Percentiles rank a stretch among this genome's conserved stretches.
These are phyloP conservation scores for Micronycteris hirsuta DNA, from an alignment of 2,113 vertebrate genomes.

Conservation along the genomic window DNA sequence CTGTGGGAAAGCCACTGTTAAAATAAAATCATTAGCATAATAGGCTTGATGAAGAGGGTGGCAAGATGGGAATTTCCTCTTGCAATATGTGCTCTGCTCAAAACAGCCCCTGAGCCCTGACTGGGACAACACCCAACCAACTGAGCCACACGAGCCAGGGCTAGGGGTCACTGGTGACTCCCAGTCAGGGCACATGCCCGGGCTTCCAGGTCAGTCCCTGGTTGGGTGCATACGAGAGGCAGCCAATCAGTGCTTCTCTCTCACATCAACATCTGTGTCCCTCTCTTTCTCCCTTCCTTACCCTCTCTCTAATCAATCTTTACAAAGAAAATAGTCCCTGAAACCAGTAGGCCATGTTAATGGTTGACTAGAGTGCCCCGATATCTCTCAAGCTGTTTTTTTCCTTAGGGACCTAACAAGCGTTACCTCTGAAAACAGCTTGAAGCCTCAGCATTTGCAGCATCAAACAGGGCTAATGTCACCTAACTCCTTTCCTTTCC, in stretches of 20 bases:
- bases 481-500: not conserved
- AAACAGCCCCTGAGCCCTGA: not conserved
- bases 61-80: slow-evolving; percentile 61
- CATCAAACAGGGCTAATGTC: not conserved
- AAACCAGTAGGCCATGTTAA: slow-evolving; percentile 28
- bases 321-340: not conserved
- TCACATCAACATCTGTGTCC: no score
- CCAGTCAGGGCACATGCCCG: no score
- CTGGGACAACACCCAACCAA: no score
- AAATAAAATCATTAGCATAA: slow-evolving; percentile 72
- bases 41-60: slow-evolving; percentile 57
- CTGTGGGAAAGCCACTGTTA: slow-evolving; percentile 68
- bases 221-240: no score
- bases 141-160: no score
- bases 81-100: slow-evolving; percentile 48
- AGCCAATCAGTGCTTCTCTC: no score
- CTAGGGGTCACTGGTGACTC: no score
- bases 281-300: no score
- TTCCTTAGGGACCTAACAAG: not conserved
- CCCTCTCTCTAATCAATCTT: no score
- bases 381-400: not conserved
- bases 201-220: no score
- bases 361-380: slow-evolving; percentile 16
- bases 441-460: not conserved
- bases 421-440: not conserved